Evolutionary conservation across 2,113 vertebrate genomes (phyloP).

Genomic region (Odocoileus hemionus): DNA sequence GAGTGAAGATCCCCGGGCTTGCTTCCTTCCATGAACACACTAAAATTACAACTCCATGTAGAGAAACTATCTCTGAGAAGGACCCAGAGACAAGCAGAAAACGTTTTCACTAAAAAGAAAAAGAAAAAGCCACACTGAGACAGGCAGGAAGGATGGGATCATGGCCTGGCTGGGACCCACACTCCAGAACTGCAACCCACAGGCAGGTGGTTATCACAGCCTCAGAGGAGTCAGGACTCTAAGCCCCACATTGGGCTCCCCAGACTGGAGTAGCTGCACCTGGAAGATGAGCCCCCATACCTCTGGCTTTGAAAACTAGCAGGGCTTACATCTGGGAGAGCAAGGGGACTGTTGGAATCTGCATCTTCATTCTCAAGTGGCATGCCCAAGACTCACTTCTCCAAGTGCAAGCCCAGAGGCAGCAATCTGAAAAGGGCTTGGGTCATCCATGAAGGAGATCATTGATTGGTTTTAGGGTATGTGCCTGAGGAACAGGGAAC

Average conservation of each 20-base stretch:
- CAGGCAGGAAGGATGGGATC: background rate
- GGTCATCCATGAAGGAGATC: background rate
- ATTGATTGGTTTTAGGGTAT: background rate
- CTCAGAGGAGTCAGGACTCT: background rate
- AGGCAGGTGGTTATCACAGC: background rate
- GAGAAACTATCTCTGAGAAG: background rate
- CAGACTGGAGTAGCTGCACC: fast-evolving
- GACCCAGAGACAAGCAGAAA: background rate
- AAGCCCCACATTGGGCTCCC: background rate
- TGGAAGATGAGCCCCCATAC: background rate
- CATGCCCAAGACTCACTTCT: background rate
- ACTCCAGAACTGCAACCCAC: too few species aligned
- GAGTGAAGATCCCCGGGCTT: background rate
- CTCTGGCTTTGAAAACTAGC: background rate
- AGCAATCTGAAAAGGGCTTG: background rate
- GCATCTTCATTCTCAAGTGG: background rate
- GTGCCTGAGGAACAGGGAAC: background rate
- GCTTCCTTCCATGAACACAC: background rate
- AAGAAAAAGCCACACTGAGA: background rate
- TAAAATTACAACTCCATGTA: background rate
- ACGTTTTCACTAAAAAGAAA: background rate
- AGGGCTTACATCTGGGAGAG: background rate
- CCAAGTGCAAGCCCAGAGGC: background rate
- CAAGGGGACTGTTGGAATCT: background rate
- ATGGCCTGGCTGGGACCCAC: background rate